Evolutionary conservation across 2,113 vertebrate genomes (phyloP).

Genomic region (Pachypanchax playfairii): DNA sequence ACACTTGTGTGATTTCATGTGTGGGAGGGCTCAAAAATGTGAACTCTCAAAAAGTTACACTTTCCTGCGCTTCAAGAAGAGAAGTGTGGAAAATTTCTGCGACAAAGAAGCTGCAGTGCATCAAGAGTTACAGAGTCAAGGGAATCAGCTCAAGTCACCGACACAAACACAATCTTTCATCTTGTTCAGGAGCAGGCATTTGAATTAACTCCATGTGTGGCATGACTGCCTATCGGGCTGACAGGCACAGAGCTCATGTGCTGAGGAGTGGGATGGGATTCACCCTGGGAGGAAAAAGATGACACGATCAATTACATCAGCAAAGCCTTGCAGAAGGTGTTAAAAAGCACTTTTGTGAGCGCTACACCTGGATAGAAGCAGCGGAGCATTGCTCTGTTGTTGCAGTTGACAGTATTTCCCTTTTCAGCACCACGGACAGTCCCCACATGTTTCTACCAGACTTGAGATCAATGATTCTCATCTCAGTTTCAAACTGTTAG

Average conservation of each 20-base stretch:
- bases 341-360: conserved; percentile 36
- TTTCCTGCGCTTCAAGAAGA: conserved; percentile 25
- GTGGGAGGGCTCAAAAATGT: conserved; percentile 5
- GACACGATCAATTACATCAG: conserved; percentile 66
- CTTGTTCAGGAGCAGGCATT: conserved; percentile 46
- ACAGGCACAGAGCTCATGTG: conserved; percentile 25
- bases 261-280: conserved; percentile 31
- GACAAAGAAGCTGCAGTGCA: conserved; percentile 30
- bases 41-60: conserved; percentile 43
- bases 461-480: background rate
- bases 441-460: background rate
- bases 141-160: conserved; percentile 45
- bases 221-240: conserved; percentile 37
- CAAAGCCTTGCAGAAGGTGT: conserved; percentile 33
- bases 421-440: conserved; percentile 42
- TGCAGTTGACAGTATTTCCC: conserved; percentile 1
- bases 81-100: conserved; percentile 22
- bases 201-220: conserved; percentile 54
- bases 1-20: conserved; percentile 1
- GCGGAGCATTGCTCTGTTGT: background rate
- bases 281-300: conserved; percentile 39
- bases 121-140: conserved; percentile 39
- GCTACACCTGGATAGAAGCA: conserved; percentile 39
- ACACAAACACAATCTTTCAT: conserved; percentile 63
- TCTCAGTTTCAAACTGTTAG: conserved; percentile 3